Conservation (phyloP, 2,113 vertebrate species). For the Gambusia affinis region DNA sequence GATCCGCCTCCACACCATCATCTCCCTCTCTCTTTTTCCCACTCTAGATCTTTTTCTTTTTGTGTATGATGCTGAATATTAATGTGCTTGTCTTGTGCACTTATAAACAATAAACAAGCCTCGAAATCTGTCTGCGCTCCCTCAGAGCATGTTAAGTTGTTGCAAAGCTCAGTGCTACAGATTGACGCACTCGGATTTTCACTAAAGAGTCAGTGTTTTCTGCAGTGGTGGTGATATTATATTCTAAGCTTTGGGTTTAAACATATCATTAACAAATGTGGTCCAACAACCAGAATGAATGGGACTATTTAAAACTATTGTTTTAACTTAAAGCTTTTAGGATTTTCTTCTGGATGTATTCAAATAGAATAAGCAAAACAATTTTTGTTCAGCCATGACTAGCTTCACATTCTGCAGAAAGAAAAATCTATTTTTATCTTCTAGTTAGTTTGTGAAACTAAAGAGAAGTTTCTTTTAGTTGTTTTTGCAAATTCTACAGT, state of each 20-base stretch:
- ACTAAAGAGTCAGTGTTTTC: constrained; percentile 47
- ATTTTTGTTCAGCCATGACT: constrained; percentile 31
- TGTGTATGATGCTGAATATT: constrained; percentile 71
- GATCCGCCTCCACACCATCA: constrained; percentile 66
- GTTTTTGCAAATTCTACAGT: constrained; percentile 54
- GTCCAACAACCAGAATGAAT: constrained; percentile 22
- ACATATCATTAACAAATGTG: constrained; percentile 31
- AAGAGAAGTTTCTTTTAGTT: constrained; percentile 41
- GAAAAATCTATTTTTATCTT: constrained; percentile 53
- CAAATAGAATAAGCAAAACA: background rate
- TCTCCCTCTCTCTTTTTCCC: constrained; percentile 36
- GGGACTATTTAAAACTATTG: constrained; percentile 30
- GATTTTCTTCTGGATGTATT: background rate
- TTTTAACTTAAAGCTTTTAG: constrained; percentile 14
- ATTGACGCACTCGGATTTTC: constrained; percentile 45
- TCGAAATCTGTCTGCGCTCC: constrained; percentile 58
- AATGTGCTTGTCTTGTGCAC: constrained; percentile 65
- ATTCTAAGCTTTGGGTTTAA: constrained; percentile 40
- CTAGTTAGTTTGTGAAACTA: constrained; percentile 57
- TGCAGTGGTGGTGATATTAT: constrained; percentile 51
- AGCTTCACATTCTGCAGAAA: constrained; percentile 18
- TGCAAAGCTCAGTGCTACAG: constrained; percentile 46
- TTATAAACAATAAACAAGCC: constrained; percentile 69
- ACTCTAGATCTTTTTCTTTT: constrained; percentile 47
- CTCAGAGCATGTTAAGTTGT: constrained; percentile 46